Base-by-base conservation (phyloP, 2,888 invertebrate species). In the Chrysolina haemoptera region DNA sequence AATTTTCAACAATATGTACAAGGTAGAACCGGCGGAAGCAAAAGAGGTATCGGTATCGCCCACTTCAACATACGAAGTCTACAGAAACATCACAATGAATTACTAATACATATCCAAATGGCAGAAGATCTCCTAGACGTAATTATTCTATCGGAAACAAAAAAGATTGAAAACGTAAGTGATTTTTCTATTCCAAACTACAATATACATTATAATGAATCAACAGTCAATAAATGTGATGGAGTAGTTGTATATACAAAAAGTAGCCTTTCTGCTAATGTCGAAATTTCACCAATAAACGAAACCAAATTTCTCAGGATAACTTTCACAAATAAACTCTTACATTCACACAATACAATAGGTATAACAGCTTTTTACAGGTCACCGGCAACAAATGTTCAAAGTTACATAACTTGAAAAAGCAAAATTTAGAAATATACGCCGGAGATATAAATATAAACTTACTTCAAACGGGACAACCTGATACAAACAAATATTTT, bases 271-370 rank as follows among this genome's bases (percentile, higher is more conserved):
- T 63, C 63, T 27, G 70, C 70, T 62, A 62, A n/a, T 46, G 70
- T 69, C 12, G 48, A 46, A 46, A 62, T 48, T 16, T 50, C 41
- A 55, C 41, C 68, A 68, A 53, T 68, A 40, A 55, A 27, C 27
- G 62, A 62, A 63, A 63, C 69, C 46, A 59, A 70, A 14, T 70
- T 70, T 27, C 69, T 70, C 11, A 70, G 69, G 63, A 59, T 63
- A 62, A 70, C 43, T 46, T 70, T 63, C 27, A 43, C 46, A 40
- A 62, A 46, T 41, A 35, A 62, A 48, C 16, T 18, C 9, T 62
- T 46, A 48, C 12, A 48, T 55, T 8, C 35, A 67, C 50, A 35
- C 35, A 55, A 50, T 55, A 67, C 53, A 53, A 55, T 67, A 53
- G 67, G 67, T 9, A 67, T 67, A 50, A 67, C 67, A 50, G 67